Evolutionary conservation across 2,888 invertebrate species (phyloP).

Genomic region (Toxonevra muliebris): DNA sequence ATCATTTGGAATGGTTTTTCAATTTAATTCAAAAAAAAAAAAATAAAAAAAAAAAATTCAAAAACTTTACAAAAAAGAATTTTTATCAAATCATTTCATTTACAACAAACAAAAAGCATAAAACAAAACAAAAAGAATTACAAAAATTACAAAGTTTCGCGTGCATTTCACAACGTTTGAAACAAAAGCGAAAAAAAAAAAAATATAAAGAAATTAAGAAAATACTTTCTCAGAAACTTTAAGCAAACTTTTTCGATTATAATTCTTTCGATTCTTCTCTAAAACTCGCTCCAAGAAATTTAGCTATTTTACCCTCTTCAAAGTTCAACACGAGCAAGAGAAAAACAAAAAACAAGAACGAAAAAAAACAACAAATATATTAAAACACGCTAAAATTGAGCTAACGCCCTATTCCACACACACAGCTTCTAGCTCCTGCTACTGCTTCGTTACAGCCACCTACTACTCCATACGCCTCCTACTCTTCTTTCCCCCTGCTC

Average conservation of each 20-base stretch:
- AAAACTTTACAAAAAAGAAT: not conserved
- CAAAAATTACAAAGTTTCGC: not conserved
- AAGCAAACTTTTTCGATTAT: conserved; percentile 35
- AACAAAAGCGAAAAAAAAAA: not conserved
- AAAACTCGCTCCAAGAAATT: not conserved
- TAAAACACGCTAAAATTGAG: not conserved
- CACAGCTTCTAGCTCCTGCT: not conserved
- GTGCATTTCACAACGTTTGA: not conserved
- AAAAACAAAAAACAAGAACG: not conserved
- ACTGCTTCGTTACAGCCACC: not conserved
- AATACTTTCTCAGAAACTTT: conserved; percentile 19
- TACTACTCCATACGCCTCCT: not conserved
- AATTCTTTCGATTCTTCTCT: conserved; percentile 23
- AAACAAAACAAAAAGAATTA: not conserved
- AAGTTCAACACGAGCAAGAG: conserved; percentile 10
- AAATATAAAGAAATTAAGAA: conserved; percentile 29
- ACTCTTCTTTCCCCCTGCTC: not conserved
- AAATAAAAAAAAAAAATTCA: not conserved
- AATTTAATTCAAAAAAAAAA: conserved; percentile 4
- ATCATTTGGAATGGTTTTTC: not conserved
- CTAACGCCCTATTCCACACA: conserved; percentile 1
- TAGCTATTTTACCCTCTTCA: conserved; percentile 25
- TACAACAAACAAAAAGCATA: not conserved
- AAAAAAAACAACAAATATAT: not conserved
- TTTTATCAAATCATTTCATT: conserved; percentile 1